Base-by-base conservation (phyloP, 2,797 vertebrate species). In the Channallabes apus region DNA sequence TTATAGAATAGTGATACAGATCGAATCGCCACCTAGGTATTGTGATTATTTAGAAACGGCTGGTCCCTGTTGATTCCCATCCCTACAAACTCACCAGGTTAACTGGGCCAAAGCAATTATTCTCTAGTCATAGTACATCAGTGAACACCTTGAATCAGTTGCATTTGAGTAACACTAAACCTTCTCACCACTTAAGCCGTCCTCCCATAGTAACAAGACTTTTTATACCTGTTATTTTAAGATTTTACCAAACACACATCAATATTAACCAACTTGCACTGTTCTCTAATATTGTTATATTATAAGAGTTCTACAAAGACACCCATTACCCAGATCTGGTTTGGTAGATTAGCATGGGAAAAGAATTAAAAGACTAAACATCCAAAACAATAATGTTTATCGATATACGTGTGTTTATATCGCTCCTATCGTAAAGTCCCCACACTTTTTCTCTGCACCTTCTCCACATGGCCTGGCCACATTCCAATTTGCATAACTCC, bases 111-210 rank as follows among this genome's bases (percentile, higher is more conserved):
- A 15, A 15, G 35, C 9, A 79, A 61, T 62, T 9, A 75, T 27
- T 9, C 18, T 35, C 56, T 4, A 35, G 8, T n/a, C 17, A 38
- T n/a, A 62, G 32, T 32, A 24, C 14, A 38, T 56, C 8, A 75
- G 4, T 6, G 54, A 35, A 32, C 75, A 32, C 29, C 35, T 32
- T 32, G 32, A 32, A 32, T 32, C 0, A 32, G 54, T 6, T 6
- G 29, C 14, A 59, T 65, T 35, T 24, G 35, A 64, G 11, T 32
- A 15, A 22, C 29, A 56, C 29, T 71, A 79, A 85, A 79, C 61
- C 61, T 59, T 59, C 76, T 38, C 35, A 72, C 24, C 56, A 75
- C 8, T 27, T n/a, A 27, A 82, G 51, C 78, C 18, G 73, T 75
- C 79, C 38, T 54, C 35, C 65, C 15, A 38, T 3, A 61, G 51